phyloP scores from a whole-genome alignment of 2,888 invertebrate genomes.

The Argyresthia goedartella region DNA sequence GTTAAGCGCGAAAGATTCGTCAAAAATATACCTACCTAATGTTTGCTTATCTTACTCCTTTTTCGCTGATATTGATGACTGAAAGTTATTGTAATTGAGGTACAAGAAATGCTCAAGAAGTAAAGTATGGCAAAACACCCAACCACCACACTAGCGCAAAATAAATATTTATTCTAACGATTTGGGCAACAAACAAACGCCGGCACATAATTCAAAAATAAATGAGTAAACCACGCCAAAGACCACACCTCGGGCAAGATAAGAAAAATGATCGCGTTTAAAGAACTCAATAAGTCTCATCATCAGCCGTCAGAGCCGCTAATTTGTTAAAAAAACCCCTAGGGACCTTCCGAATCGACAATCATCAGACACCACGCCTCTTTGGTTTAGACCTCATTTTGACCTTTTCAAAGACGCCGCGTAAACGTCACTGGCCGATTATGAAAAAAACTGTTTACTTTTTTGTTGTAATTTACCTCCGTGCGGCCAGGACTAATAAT shows the following conservation, averaged over 20 bases:
- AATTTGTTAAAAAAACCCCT: slow-evolving; percentile 17
- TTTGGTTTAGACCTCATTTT: slow-evolving; percentile 6
- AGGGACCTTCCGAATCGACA: slow-evolving; percentile 12
- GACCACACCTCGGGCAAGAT: slow-evolving; percentile 8
- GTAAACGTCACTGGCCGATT: neutral
- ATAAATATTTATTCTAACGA: no score
- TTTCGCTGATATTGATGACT: no score
- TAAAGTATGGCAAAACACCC: no score
- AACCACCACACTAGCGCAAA: no score
- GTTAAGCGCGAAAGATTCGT: no score
- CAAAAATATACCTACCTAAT: no score
- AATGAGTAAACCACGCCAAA: neutral
- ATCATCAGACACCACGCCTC: slow-evolving; percentile 8
- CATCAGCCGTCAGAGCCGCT: slow-evolving; percentile 14
- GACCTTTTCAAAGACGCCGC: slow-evolving; percentile 13
- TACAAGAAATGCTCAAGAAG: no score
- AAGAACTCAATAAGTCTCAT: slow-evolving; percentile 7
- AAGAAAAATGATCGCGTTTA: slow-evolving; percentile 10
- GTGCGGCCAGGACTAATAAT: slow-evolving; percentile 19
- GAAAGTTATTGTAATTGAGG: no score
- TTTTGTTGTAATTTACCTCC: neutral
- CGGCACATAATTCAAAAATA: no score
- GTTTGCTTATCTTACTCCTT: no score
- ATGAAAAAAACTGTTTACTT: neutral
- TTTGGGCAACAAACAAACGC: no score